Conservation (phyloP, 2,113 vertebrate genomes). For the Sturnus vulgaris region DNA sequence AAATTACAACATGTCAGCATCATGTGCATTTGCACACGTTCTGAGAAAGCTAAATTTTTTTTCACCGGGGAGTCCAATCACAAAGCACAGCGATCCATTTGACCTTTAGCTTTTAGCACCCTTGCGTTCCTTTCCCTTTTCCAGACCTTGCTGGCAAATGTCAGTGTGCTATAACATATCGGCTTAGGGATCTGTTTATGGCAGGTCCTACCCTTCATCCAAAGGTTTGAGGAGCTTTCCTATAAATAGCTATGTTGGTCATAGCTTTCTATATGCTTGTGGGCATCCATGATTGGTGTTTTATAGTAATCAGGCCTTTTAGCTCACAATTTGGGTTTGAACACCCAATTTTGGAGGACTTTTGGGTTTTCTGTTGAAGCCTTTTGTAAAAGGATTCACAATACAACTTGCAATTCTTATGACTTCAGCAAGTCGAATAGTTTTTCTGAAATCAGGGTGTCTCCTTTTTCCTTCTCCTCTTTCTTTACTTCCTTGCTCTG, state of each 20-base stretch:
- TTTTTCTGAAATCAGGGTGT: background rate
- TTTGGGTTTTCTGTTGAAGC: background rate
- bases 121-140: conserved; percentile 45
- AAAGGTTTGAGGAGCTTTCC: conserved; percentile 29
- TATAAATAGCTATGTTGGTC: conserved; percentile 29
- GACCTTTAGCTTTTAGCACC: conserved; percentile 48
- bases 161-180: background rate
- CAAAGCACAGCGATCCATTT: background rate
- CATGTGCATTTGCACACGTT: rapidly evolving
- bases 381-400: background rate
- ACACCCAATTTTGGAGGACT: background rate
- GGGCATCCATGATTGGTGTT: background rate
- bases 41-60: background rate
- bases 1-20: background rate
- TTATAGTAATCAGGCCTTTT: background rate
- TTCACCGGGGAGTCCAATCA: background rate
- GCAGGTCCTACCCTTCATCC: background rate
- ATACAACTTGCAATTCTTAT: background rate
- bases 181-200: conserved; percentile 34
- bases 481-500: background rate
- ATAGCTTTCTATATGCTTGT: background rate
- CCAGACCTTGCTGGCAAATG: conserved; percentile 46
- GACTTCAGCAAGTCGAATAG: background rate
- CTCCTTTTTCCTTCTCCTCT: background rate
- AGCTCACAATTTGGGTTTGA: background rate